Percentiles rank a stretch among this genome's conserved stretches.
These are phyloP conservation scores for Rhinoptilus africanus DNA, from an alignment of 2,113 vertebrate genomes.

Conservation along the genomic window DNA sequence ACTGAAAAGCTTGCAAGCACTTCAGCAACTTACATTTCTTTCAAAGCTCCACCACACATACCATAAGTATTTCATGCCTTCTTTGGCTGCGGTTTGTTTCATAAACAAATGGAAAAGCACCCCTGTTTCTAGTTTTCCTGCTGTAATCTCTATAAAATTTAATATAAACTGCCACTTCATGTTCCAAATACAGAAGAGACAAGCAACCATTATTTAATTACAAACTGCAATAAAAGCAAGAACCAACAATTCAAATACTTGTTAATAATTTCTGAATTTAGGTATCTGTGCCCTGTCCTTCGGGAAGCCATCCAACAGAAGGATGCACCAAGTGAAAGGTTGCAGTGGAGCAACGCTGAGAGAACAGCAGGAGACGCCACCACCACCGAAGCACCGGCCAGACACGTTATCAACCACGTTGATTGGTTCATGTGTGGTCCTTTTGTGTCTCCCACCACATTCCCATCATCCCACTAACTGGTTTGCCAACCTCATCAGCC, in stretches of 20 bases:
- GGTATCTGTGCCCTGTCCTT: not conserved
- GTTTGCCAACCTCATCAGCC: not conserved
- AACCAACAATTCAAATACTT: not conserved
- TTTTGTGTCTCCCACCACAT: not conserved
- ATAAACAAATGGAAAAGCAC: not conserved
- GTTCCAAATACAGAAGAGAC: not conserved
- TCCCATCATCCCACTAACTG: not conserved
- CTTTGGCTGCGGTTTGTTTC: not conserved
- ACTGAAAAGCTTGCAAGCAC: not conserved
- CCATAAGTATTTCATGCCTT: rapidly evolving
- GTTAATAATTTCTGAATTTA: not conserved
- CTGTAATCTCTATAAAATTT: not conserved
- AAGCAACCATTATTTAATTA: not conserved
- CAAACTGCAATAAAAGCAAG: not conserved
- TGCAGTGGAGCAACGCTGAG: not conserved
- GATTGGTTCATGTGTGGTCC: rapidly evolving
- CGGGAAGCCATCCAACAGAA: not conserved
- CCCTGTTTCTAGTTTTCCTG: not conserved
- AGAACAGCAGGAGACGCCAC: not conserved
- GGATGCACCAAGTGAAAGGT: not conserved
- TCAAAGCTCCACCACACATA: not conserved
- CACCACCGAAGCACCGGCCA: not conserved
- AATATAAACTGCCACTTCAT: not conserved
- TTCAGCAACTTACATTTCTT: not conserved
- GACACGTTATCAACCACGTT: not conserved